Base-by-base conservation (phyloP, 2,888 invertebrate genomes). In the Tiliacea citrago region DNA sequence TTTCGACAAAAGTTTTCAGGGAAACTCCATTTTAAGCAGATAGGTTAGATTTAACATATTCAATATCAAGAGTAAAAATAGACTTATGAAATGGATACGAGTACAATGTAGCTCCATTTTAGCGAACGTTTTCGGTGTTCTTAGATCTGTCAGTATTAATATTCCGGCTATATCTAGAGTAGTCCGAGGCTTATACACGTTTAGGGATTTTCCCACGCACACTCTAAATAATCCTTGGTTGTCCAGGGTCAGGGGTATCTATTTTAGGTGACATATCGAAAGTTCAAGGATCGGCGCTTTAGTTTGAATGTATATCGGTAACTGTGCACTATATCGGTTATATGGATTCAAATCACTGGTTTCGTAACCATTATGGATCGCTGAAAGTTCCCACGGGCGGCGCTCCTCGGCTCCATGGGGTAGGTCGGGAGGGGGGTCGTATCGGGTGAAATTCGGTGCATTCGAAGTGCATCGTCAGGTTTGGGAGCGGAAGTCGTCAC, bases 401-500 rank as follows among this genome's bases (percentile, higher is more conserved):
- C 72, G 79, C 80, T 80, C 74, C 73, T 81, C 77, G 73, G 80
- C 68, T 81, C 71, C 79, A 90, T 92, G 89, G 92, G 91, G 90
- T 92, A 93, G 92, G 91, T 92, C 91, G 90, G 91, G 90, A 86
- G 88, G 90, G 29, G 90, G 86, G 85, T 75, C 66, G 66, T 75
- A 73, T 87, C 71, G 87, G 86, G 87, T 83, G 90, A 89, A 88
- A 86, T 91, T 90, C 90, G 86, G 86, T 91, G 92, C 90, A 93
- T 91, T 90, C 90, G 88, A 92, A 92, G 88, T 92, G 94, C 94
- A 94, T 91, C 87, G 91, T 92, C 92, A 92, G 92, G 88, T 92
- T 93, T 82, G 90, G 90, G 90, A 88, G 89, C 92, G 93, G 94
- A 94, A 94, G 92, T 92, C 90, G 91, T 92, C 90, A 92, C 94